phyloP scores from a whole-genome alignment of 2,113 vertebrate genomes.

The Tautogolabrus adspersus region DNA sequence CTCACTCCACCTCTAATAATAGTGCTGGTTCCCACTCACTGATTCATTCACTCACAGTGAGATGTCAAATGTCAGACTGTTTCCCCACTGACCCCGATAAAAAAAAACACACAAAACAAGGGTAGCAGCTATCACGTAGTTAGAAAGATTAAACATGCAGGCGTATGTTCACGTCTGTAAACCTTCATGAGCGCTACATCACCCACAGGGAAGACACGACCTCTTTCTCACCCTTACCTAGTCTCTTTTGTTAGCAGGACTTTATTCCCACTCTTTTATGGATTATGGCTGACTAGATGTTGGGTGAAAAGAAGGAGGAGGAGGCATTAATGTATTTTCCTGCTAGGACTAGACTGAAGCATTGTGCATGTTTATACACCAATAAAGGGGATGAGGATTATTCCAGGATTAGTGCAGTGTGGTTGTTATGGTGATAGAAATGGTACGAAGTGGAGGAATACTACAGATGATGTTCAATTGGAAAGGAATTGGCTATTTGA shows the following conservation, averaged over 20 bases:
- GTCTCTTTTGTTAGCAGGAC: conserved; percentile 45
- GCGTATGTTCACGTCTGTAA: conserved; percentile 2
- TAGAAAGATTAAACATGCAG: neutral
- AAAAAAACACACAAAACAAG: conserved; percentile 13
- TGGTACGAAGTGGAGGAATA: conserved; percentile 26
- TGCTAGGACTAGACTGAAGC: conserved; percentile 49
- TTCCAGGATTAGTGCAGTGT: conserved; percentile 62
- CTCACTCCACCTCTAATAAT: conserved; percentile 65
- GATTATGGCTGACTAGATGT: conserved; percentile 66
- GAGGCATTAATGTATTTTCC: conserved; percentile 53
- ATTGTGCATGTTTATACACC: conserved; percentile 73
- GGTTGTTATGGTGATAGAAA: conserved; percentile 35
- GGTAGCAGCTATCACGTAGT: neutral
- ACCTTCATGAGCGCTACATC: neutral
- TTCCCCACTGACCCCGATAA: neutral
- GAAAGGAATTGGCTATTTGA: neutral
- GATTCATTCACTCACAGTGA: conserved; percentile 34
- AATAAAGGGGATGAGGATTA: conserved; percentile 69
- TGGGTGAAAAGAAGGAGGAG: conserved; percentile 49
- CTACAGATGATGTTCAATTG: neutral
- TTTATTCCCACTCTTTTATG: conserved; percentile 62
- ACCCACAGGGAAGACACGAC: neutral
- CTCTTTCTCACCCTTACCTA: conserved; percentile 5
- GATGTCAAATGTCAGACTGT: conserved; percentile 22
- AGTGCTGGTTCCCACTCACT: conserved; percentile 39